These are phyloP conservation scores for Pterophyllum scalare DNA, from an alignment of 2,113 vertebrate species.

Conservation along the genomic window DNA sequence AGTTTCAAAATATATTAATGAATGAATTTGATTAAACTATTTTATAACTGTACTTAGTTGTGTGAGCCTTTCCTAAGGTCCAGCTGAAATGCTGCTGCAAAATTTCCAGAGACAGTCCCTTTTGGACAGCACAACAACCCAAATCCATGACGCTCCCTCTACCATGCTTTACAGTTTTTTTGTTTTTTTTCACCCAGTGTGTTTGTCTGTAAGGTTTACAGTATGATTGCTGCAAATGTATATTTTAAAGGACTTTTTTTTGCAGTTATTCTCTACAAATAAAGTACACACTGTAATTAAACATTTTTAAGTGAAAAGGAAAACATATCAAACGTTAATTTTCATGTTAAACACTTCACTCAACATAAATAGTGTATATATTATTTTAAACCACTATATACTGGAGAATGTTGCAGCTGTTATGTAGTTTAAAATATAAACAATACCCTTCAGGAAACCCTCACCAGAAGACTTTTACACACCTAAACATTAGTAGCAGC, in stretches of 20 bases:
- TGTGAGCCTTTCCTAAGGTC: background rate
- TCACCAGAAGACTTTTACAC: conserved; percentile 11
- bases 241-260: too few species aligned
- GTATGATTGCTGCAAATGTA: too few species aligned
- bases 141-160: background rate
- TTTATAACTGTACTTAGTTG: too few species aligned
- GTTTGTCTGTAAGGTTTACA: too few species aligned
- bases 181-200: too few species aligned
- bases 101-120: background rate
- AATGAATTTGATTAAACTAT: too few species aligned
- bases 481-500: conserved; percentile 10
- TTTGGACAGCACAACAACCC: background rate
- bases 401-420: background rate
- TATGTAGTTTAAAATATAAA: conserved; percentile 7
- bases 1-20: too few species aligned
- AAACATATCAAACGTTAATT: background rate
- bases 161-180: background rate
- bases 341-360: background rate
- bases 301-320: background rate
- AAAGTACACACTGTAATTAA: too few species aligned
- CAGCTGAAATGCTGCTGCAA: background rate
- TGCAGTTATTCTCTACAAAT: too few species aligned
- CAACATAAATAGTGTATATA: background rate
- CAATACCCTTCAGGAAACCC: background rate
- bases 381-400: background rate